phyloP scores from a whole-genome alignment of 2,888 invertebrate species.

The Orchestes rusci region DNA sequence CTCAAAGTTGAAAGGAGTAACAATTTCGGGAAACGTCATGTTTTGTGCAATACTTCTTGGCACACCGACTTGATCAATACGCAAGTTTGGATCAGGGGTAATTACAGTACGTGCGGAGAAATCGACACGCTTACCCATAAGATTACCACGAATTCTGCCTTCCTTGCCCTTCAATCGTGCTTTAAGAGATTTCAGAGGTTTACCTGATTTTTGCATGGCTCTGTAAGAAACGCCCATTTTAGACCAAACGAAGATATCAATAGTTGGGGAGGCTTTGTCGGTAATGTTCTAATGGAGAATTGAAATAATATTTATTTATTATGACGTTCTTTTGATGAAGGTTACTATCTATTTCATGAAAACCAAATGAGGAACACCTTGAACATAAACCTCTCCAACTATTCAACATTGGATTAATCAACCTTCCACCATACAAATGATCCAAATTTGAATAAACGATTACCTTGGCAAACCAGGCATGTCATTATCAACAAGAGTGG shows the following conservation, averaged over 20 bases:
- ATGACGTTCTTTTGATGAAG: too few relatives aligned
- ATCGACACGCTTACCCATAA: conserved; percentile 99
- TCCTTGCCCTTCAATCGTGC: conserved; percentile 96
- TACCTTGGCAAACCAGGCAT: conserved; percentile 93
- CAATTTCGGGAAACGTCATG: conserved; percentile 97
- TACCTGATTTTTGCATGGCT: conserved; percentile 98
- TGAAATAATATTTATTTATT: too few relatives aligned
- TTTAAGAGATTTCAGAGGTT: conserved; percentile 96
- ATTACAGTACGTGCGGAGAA: conserved; percentile 99
- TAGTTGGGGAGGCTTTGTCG: too few relatives aligned
- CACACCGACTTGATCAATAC: conserved; percentile 96
- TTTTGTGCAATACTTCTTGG: conserved; percentile 98
- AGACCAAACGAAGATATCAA: too few relatives aligned
- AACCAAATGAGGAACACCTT: too few relatives aligned
- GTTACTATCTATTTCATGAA: too few relatives aligned
- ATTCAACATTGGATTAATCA: too few relatives aligned
- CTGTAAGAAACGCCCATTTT: too few relatives aligned
- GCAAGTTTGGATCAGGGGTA: conserved; percentile 90
- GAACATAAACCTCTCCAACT: too few relatives aligned
- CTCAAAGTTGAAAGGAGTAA: conserved; percentile 98
- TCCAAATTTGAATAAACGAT: conserved; percentile 17
- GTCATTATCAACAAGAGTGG: conserved; percentile 96
- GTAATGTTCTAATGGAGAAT: too few relatives aligned
- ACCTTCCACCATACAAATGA: neutral
- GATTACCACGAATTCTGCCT: conserved; percentile 96